A percentile compares a stretch with the other conserved stretches of the same genome.
Evolutionary conservation across 2,888 invertebrate species (phyloP).

Genomic region (Acronicta psi): DNA sequence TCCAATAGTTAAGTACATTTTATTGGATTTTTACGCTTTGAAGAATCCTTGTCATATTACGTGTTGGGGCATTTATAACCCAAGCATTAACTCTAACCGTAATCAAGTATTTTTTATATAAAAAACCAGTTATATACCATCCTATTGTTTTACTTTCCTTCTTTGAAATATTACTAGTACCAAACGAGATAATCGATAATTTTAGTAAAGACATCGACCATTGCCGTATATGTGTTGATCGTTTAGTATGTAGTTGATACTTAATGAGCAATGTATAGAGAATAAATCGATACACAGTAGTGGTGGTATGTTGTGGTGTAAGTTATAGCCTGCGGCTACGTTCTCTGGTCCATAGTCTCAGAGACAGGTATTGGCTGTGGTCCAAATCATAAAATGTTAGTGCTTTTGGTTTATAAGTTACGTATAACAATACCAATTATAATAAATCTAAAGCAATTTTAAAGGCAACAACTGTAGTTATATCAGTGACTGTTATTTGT

Average conservation of each 20-base stretch:
- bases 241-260: background rate
- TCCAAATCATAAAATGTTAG: conserved; percentile 19
- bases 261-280: conserved; percentile 36
- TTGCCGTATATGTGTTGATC: conserved; percentile 15
- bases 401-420: conserved; percentile 5
- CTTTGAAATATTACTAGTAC: conserved; percentile 49
- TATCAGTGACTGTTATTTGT: too few species aligned
- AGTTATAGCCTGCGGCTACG: conserved; percentile 52
- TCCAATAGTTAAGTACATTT: too few species aligned
- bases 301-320: conserved; percentile 23
- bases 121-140: conserved; percentile 54
- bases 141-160: conserved; percentile 61
- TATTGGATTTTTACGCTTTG: too few species aligned
- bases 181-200: conserved; percentile 2
- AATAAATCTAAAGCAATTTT: too few species aligned
- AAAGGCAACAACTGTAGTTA: too few species aligned
- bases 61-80: conserved; percentile 13
- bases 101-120: conserved; percentile 39
- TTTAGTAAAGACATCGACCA: conserved; percentile 1
- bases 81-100: conserved; percentile 15
- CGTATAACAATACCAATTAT: background rate
- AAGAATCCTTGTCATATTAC: background rate
- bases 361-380: conserved; percentile 40
- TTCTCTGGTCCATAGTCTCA: conserved; percentile 52
- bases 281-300: conserved; percentile 20